Evolutionary conservation across 1,140 invertebrate genomes (phyloP).

Genomic region (Anoplolepis gracilipes): DNA sequence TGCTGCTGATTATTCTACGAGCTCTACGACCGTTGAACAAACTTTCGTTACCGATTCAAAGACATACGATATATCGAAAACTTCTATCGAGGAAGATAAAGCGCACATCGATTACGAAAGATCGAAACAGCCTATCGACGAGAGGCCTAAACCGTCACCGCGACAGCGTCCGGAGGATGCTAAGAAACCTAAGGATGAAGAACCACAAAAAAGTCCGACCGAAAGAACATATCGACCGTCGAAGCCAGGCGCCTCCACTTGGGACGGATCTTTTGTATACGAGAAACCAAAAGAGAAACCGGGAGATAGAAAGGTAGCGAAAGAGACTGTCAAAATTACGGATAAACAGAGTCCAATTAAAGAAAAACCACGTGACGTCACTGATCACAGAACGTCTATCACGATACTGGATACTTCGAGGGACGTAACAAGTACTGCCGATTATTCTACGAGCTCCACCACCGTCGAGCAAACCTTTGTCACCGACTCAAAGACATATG

Average conservation of each 20-base stretch:
- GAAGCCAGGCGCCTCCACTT: slow-evolving; percentile 69
- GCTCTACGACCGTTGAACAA: slow-evolving; percentile 39
- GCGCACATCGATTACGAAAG: background rate
- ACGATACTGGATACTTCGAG: slow-evolving; percentile 28
- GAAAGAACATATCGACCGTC: slow-evolving; percentile 53
- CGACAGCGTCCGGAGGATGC: slow-evolving; percentile 21
- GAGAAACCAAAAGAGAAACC: slow-evolving; percentile 61
- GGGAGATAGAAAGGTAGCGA: slow-evolving; percentile 19
- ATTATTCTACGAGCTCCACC: slow-evolving; percentile 48
- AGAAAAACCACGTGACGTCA: background rate
- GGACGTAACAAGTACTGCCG: slow-evolving; percentile 16
- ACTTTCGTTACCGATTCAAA: slow-evolving; percentile 12
- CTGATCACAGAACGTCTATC: background rate
- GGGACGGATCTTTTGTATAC: slow-evolving; percentile 73
- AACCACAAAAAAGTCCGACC: background rate
- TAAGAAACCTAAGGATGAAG: background rate
- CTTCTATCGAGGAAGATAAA: background rate
- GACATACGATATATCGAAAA: slow-evolving; percentile 29
- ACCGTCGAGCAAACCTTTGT: slow-evolving; percentile 13
- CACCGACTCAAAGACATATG: slow-evolving; percentile 22
- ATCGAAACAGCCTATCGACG: background rate
- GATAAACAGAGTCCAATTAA: background rate
- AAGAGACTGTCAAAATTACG: background rate
- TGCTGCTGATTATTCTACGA: slow-evolving; percentile 49
- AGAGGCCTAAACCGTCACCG: slow-evolving; percentile 26